Percentiles rank a stretch among this genome's conserved stretches.
Evolutionary conservation across 2,797 vertebrate species (phyloP).

Genomic region (Sphenodon punctatus): DNA sequence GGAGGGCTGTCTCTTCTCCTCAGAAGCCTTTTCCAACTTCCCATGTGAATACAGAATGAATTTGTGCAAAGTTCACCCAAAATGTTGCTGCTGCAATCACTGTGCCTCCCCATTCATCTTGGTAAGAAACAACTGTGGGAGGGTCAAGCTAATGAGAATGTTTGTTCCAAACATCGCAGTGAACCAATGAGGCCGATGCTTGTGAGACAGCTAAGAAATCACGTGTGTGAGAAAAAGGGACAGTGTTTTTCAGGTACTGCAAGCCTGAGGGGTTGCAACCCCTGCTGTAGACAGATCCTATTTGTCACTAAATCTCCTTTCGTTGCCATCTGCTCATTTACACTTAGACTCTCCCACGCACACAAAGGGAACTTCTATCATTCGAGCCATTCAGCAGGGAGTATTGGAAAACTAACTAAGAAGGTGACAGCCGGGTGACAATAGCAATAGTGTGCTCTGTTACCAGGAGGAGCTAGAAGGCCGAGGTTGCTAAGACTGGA

Average conservation of each 20-base stretch:
- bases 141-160: not conserved
- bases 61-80: too few relatives aligned
- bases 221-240: not conserved
- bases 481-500: not conserved
- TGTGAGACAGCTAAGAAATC: too few relatives aligned
- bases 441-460: too few relatives aligned
- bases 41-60: not conserved
- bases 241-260: not conserved
- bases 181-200: too few relatives aligned
- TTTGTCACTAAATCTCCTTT: not conserved
- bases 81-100: too few relatives aligned
- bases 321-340: not conserved
- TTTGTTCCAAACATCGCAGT: not conserved
- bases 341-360: not conserved
- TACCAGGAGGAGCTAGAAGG: not conserved
- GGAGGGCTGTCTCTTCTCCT: not conserved
- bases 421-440: not conserved
- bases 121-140: not conserved
- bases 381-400: not conserved
- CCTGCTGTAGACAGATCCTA: not conserved
- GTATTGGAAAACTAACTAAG: not conserved
- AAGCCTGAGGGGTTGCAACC: not conserved
- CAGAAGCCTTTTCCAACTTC: not conserved
- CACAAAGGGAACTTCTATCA: not conserved
- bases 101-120: not conserved